phyloP scores from a whole-genome alignment of 2,888 invertebrate genomes.

The Hypomecis atomaria region DNA sequence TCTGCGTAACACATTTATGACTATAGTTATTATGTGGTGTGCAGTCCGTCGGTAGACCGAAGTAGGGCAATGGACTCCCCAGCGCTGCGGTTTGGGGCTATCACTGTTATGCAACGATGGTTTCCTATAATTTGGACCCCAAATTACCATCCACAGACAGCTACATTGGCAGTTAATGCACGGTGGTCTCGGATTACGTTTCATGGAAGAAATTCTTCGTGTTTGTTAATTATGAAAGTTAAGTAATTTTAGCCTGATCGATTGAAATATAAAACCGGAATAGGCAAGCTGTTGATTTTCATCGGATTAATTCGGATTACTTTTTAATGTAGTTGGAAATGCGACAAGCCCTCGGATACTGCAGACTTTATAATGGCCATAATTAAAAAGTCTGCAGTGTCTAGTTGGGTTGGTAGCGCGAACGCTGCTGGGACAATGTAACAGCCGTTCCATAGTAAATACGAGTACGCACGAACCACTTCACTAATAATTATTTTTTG shows the following conservation, averaged over 20 bases:
- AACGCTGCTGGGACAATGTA: too few relatives aligned
- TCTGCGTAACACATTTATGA: not conserved
- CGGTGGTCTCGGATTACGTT: conserved; percentile 26
- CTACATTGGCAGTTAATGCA: conserved; percentile 20
- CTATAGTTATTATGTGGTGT: conserved; percentile 1
- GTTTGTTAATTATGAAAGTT: conserved; percentile 1
- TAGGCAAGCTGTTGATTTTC: too few relatives aligned
- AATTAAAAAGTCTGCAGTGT: too few relatives aligned
- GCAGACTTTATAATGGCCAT: too few relatives aligned
- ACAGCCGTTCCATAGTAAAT: too few relatives aligned
- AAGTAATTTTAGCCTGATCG: not conserved
- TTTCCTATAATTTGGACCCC: conserved; percentile 27
- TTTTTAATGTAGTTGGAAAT: too few relatives aligned
- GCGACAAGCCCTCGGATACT: too few relatives aligned
- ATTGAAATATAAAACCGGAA: too few relatives aligned
- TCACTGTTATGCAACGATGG: conserved; percentile 23
- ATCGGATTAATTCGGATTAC: too few relatives aligned
- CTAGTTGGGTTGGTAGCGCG: too few relatives aligned
- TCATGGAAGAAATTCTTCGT: not conserved
- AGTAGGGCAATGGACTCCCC: conserved; percentile 14
- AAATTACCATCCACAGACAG: conserved; percentile 21
- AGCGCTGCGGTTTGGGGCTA: conserved; percentile 16
- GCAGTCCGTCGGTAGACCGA: not conserved
- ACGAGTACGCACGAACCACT: too few relatives aligned
- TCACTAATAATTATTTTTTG: too few relatives aligned